Percentiles rank a stretch among this genome's conserved stretches.
Evolutionary conservation across 2,797 vertebrate species (phyloP).

Genomic region (Sebastiscus tertius): DNA sequence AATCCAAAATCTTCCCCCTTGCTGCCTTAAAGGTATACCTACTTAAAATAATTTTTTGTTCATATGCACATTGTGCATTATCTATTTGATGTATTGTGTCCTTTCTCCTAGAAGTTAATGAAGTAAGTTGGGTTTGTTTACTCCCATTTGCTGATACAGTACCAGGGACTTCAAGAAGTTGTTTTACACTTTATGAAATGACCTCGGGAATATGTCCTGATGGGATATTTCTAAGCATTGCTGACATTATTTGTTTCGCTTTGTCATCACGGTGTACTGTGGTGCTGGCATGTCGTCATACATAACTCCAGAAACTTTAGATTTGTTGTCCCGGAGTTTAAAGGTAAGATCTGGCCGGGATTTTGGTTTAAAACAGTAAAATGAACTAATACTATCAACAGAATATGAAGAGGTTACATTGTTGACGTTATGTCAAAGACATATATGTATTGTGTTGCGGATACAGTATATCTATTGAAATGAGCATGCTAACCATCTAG

Average conservation of each 20-base stretch:
- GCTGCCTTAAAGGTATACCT: background rate
- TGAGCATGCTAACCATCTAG: too few species aligned
- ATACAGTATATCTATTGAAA: background rate
- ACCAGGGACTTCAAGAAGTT: background rate
- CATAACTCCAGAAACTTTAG: background rate
- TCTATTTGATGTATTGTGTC: conserved; percentile 12
- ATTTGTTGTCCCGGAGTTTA: background rate
- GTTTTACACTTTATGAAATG: conserved; percentile 6
- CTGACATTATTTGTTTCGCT: conserved; percentile 1
- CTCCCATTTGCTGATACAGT: background rate
- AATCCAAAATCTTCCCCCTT: background rate
- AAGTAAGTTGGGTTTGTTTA: conserved; percentile 27
- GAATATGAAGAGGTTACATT: background rate
- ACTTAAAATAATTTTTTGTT: conserved; percentile 9
- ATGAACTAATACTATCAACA: too few species aligned
- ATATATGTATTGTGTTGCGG: background rate
- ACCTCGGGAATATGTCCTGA: conserved; percentile 3
- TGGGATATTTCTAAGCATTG: background rate
- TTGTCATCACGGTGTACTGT: background rate
- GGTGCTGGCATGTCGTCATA: background rate
- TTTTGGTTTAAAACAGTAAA: background rate
- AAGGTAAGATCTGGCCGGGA: background rate
- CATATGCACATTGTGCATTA: background rate
- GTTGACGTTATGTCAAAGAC: background rate
- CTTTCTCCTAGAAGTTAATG: conserved; percentile 14